Evolutionary conservation across 1,140 invertebrate genomes (phyloP).

Genomic region (Magallana gigas): DNA sequence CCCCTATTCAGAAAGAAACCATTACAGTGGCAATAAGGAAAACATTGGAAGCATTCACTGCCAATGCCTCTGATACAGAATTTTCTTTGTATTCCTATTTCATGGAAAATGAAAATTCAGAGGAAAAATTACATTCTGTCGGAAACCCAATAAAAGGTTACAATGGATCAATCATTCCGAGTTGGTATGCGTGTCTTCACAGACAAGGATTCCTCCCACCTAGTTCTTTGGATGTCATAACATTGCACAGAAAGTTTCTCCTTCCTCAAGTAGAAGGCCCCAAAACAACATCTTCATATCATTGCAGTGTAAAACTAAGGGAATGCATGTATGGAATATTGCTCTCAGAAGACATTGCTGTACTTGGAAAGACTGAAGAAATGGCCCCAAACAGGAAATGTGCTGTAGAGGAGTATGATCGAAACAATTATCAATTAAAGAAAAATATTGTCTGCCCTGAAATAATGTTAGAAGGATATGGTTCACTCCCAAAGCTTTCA

Average conservation of each 20-base stretch:
- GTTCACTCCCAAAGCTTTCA: slow-evolving; percentile 63
- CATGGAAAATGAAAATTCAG: not conserved
- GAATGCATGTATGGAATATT: slow-evolving; percentile 85
- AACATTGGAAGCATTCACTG: not conserved
- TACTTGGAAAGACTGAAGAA: not conserved
- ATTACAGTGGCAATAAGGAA: slow-evolving; percentile 19
- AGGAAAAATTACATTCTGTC: not conserved
- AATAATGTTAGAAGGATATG: slow-evolving; percentile 58
- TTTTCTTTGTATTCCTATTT: slow-evolving; percentile 43
- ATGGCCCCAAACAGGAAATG: slow-evolving; percentile 71
- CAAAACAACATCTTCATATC: slow-evolving; percentile 82
- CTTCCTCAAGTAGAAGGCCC: slow-evolving; percentile 88
- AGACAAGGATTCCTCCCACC: slow-evolving; percentile 82
- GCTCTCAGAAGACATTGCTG: slow-evolving; percentile 33
- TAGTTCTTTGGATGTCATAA: slow-evolving; percentile 85
- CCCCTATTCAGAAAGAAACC: slow-evolving; percentile 38
- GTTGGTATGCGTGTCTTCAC: slow-evolving; percentile 85
- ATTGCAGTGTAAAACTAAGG: slow-evolving; percentile 84
- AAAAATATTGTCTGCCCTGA: slow-evolving; percentile 69
- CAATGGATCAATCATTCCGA: slow-evolving; percentile 78
- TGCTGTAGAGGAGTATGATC: slow-evolving; percentile 75
- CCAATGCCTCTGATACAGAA: not conserved
- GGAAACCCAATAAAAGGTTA: slow-evolving; percentile 26
- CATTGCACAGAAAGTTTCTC: slow-evolving; percentile 84
- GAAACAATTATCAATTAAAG: slow-evolving; percentile 67